These are phyloP conservation scores for Cantharis lateralis DNA, from an alignment of 2,888 invertebrate species.

Conservation along the genomic window DNA sequence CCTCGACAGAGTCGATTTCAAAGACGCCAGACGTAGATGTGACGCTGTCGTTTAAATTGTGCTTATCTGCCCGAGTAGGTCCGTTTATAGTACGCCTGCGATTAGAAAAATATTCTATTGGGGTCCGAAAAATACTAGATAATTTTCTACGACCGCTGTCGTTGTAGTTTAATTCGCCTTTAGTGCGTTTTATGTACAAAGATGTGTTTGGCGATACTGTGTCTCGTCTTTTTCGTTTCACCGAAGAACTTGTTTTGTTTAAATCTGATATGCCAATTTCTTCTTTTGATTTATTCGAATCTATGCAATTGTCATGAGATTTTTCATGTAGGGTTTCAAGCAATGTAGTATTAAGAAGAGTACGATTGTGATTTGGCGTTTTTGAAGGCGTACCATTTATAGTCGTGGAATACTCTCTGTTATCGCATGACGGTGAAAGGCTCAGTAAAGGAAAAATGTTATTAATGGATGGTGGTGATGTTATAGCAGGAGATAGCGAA, in stretches of 20 bases:
- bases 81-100: slow-evolving; percentile 51
- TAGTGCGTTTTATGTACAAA: slow-evolving; percentile 38
- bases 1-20: slow-evolving; percentile 49
- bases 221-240: slow-evolving; percentile 42
- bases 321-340: slow-evolving; percentile 48
- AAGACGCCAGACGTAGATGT: slow-evolving; percentile 51
- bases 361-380: slow-evolving; percentile 1
- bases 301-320: slow-evolving; percentile 41
- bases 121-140: slow-evolving; percentile 51
- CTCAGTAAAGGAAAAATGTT: not conserved
- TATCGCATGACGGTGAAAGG: not conserved
- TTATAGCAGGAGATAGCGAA: slow-evolving; percentile 43
- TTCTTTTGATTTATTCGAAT: slow-evolving; percentile 34
- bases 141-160: slow-evolving; percentile 47
- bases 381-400: slow-evolving; percentile 2
- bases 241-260: slow-evolving; percentile 30
- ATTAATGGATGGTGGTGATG: slow-evolving; percentile 5
- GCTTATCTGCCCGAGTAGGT: slow-evolving; percentile 37
- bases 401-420: not conserved
- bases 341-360: slow-evolving; percentile 27
- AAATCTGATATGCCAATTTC: slow-evolving; percentile 21
- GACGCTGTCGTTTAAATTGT: slow-evolving; percentile 49
- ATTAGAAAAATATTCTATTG: slow-evolving; percentile 51
- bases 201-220: slow-evolving; percentile 40
- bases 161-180: slow-evolving; percentile 49